Base-by-base conservation (phyloP, 23 tunicate genomes). In the Halocynthia aurantium region DNA sequence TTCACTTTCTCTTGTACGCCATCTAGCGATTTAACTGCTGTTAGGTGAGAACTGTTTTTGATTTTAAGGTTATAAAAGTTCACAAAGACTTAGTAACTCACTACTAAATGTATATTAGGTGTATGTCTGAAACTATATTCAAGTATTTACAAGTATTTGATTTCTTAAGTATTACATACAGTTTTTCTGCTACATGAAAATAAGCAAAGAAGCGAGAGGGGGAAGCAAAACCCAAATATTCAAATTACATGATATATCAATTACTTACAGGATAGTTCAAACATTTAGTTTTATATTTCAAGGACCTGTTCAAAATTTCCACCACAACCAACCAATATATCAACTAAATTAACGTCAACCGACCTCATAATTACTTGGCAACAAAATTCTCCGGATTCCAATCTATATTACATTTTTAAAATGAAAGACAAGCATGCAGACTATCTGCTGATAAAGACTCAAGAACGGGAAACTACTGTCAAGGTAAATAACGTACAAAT, bases 291-390 rank as follows among this genome's bases (percentile, higher is more conserved):
- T 58, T 58, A 40, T 65, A 65, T 65, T 6, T 65, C 31, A 40
- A 65, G 70, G 31, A 65, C 70, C 9, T 65, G 70, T 15, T 49
- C 70, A 8, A 65, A 20, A 10, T 65, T 49, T 65, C 70, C 70
- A 20, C 50, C 22, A 0, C 10, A 40, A 10, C 70, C 70, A 65
- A 11, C 10, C 22, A 65, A 65, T 65, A 20, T 65, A 15, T 65
- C 70, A 10, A 49, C 70, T 10, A 40, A 65, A 65, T 49, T 65
- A 10, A 15, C 50, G 17, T 20, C 22, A 65, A 49, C 22, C 31
- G 13, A 65, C 70, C 50, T 65, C 70, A 65, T 9, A 65, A 65
- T 65, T 65, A 65, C 70, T 10, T 65, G 70, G 70, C 22, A 65
- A 9, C 17, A 5, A 0, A 65, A 65, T 15, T 44, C 22, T 15